phyloP scores from a whole-genome alignment of 2,113 vertebrate genomes.

The Poeciliopsis prolifica region DNA sequence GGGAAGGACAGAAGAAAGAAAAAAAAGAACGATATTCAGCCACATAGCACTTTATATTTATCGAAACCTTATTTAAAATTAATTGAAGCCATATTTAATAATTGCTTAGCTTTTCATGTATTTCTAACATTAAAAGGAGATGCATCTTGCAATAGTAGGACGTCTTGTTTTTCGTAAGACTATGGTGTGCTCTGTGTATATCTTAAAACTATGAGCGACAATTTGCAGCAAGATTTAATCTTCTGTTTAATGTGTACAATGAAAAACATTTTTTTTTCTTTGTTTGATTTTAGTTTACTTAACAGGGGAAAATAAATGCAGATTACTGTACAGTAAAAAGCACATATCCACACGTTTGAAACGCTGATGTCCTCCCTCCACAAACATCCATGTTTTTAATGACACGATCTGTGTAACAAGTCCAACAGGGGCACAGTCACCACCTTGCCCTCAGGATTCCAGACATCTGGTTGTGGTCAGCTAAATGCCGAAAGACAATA shows the following conservation, averaged over 20 bases:
- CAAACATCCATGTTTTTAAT: not conserved
- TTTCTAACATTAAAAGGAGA: not conserved
- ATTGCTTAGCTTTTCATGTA: too few relatives aligned
- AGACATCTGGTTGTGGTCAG: slow-evolving; percentile 92
- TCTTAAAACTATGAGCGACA: not conserved
- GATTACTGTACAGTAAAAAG: not conserved
- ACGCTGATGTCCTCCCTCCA: not conserved
- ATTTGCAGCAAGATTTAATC: slow-evolving; percentile 8
- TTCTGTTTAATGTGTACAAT: too few relatives aligned
- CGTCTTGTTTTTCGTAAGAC: not conserved
- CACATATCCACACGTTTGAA: slow-evolving; percentile 9
- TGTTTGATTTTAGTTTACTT: not conserved
- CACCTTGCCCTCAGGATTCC: slow-evolving; percentile 93
- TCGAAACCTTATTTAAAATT: not conserved
- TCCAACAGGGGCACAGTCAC: slow-evolving; percentile 69
- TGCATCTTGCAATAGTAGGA: not conserved
- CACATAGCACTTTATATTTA: not conserved
- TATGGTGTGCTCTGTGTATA: not conserved
- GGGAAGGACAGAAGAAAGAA: too few relatives aligned
- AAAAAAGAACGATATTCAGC: too few relatives aligned
- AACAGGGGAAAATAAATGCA: not conserved
- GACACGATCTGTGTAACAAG: not conserved
- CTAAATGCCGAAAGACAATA: slow-evolving; percentile 92
- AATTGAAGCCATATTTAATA: not conserved
- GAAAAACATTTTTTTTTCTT: not conserved